Conservation (phyloP, 2,797 vertebrate genomes). For the Lepilemur septentrionalis region DNA sequence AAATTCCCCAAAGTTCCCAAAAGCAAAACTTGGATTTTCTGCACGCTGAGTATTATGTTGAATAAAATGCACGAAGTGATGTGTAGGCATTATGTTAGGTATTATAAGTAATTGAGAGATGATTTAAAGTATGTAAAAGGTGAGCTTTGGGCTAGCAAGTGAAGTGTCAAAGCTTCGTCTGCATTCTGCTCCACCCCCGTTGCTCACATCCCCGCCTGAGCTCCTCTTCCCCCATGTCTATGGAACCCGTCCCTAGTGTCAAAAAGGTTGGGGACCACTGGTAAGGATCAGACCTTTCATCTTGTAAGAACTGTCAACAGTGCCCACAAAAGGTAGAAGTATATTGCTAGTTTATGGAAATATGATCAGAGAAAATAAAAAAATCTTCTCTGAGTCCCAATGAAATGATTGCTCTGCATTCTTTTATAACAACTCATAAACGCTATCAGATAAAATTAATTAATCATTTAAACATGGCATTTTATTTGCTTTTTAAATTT, state of each 20-base stretch:
- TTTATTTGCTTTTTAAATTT: constrained; percentile 46
- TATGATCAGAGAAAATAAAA: constrained; percentile 61
- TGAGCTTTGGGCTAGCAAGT: too few relatives aligned
- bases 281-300: background rate
- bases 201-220: too few relatives aligned
- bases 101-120: background rate
- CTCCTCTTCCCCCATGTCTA: too few relatives aligned
- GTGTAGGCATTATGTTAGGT: background rate
- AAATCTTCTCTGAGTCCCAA: constrained; percentile 46
- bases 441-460: constrained; percentile 73
- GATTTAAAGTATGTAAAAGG: background rate
- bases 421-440: constrained; percentile 71
- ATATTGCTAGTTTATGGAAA: background rate
- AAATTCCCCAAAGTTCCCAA: background rate
- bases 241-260: too few relatives aligned
- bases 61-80: background rate
- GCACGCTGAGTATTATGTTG: background rate
- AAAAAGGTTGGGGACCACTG: too few relatives aligned
- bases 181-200: too few relatives aligned
- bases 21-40: background rate
- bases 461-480: constrained; percentile 63
- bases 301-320: background rate
- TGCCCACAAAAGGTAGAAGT: background rate
- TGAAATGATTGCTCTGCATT: constrained; percentile 23
- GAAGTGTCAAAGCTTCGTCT: too few relatives aligned